These are phyloP conservation scores for Centrocercus urophasianus DNA, from an alignment of 2,113 vertebrate genomes.

Conservation along the genomic window DNA sequence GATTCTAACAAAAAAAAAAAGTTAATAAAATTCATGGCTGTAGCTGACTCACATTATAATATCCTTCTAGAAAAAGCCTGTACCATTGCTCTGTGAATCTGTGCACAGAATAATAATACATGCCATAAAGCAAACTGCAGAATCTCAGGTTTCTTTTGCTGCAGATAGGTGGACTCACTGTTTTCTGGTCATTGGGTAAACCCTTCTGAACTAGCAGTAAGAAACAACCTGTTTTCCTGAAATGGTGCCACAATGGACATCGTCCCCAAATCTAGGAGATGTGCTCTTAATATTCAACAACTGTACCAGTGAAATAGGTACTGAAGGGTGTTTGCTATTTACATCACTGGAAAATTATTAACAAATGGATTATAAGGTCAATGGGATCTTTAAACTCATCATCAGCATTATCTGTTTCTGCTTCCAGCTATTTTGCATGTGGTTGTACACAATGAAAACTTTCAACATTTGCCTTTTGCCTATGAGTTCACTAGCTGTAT, in stretches of 20 bases:
- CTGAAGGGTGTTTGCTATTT: background rate
- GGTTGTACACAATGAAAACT: conserved; percentile 13
- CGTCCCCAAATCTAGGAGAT: background rate
- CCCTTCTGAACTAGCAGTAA: conserved; percentile 1
- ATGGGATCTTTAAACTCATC: conserved; percentile 19
- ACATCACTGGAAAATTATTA: background rate
- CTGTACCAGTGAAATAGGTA: background rate
- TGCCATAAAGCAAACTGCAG: conserved; percentile 9
- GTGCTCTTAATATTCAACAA: background rate
- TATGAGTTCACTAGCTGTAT: background rate
- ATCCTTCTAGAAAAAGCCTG: conserved; percentile 13
- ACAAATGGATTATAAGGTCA: conserved; percentile 2
- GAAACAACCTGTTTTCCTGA: conserved; percentile 55
- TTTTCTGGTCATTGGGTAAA: background rate
- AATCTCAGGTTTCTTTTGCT: conserved; percentile 36
- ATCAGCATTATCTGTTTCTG: conserved; percentile 21
- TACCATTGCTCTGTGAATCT: conserved; percentile 33
- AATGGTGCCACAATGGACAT: conserved; percentile 5
- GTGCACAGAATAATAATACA: conserved; percentile 62
- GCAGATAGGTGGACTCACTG: background rate
- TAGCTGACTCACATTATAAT: conserved; percentile 69
- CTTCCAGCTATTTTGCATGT: conserved; percentile 15
- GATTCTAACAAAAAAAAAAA: conserved; percentile 49
- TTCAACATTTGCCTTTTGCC: conserved; percentile 12
- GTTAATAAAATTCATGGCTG: conserved; percentile 66